Conservation (phyloP, 2,888 invertebrate genomes). For the Hypena proboscidalis region DNA sequence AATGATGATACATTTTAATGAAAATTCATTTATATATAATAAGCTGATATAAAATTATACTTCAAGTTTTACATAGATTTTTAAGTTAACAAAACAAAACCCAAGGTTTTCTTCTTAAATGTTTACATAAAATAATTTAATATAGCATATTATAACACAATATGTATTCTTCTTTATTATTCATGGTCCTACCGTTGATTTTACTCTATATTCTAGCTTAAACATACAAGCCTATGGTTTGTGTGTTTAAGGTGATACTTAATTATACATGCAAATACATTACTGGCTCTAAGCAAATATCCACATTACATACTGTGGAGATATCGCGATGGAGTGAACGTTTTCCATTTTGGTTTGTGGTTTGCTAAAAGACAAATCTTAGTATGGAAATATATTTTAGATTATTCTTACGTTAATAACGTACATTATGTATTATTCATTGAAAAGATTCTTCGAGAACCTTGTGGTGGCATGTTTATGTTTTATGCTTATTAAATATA, state of each 20-base stretch:
- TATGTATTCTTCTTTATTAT: no score
- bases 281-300: constrained; percentile 19
- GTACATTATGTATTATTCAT: not conserved
- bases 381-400: not conserved
- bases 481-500: no score
- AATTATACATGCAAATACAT: constrained; percentile 33
- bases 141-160: no score
- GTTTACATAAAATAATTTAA: no score
- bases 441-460: no score
- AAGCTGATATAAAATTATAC: no score
- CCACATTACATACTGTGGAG: constrained; percentile 12
- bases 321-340: constrained; percentile 8
- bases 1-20: no score
- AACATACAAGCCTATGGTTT: constrained; percentile 4
- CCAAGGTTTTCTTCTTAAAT: no score
- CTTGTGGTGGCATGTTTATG: no score
- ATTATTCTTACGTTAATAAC: not conserved
- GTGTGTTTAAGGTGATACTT: constrained; percentile 14
- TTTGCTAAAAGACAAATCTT: not conserved
- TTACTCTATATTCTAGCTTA: constrained; percentile 7
- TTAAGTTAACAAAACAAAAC: no score
- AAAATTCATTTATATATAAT: no score
- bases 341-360: not conserved
- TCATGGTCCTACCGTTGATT: not conserved
- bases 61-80: no score